phyloP scores from a whole-genome alignment of 2,888 invertebrate genomes.

The Notocelia uddmanniana region DNA sequence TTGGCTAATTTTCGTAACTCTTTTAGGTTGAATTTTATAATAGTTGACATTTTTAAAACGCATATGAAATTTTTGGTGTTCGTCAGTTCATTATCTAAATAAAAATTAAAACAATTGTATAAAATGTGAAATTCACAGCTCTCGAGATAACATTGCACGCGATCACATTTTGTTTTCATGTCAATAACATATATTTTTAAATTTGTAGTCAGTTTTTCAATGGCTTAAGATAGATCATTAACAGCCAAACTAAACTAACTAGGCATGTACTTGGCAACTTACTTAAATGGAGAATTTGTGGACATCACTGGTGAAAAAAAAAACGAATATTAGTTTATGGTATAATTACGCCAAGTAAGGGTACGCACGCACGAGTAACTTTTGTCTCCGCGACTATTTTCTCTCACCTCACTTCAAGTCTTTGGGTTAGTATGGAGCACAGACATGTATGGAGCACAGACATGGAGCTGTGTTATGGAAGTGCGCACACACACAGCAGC shows the following conservation, averaged over 20 bases:
- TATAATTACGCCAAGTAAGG: too few species aligned
- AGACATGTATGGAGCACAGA: too few species aligned
- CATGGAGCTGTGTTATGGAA: too few species aligned
- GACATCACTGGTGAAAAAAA: background rate
- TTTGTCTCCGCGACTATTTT: too few species aligned
- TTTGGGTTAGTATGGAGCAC: too few species aligned
- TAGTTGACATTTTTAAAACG: slow-evolving; percentile 71
- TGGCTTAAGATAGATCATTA: background rate
- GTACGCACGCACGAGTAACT: too few species aligned
- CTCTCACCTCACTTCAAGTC: too few species aligned
- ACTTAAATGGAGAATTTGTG: background rate
- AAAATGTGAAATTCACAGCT: slow-evolving; percentile 27
- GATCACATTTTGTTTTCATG: slow-evolving; percentile 43
- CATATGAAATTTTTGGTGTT: slow-evolving; percentile 30
- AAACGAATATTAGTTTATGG: too few species aligned
- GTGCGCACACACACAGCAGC: too few species aligned
- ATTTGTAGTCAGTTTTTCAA: background rate
- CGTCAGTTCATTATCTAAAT: slow-evolving; percentile 30
- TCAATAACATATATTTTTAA: slow-evolving; percentile 3
- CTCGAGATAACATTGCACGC: slow-evolving; percentile 28
- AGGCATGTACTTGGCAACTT: background rate
- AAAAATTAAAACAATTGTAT: slow-evolving; percentile 29
- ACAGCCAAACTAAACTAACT: background rate
- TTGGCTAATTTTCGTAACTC: slow-evolving; percentile 83
- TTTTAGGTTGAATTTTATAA: slow-evolving; percentile 81